Evolutionary conservation across 2,888 invertebrate species (phyloP), one percentile per base, ranked within the genome.

Genomic region (Baccha elongata): DNA sequence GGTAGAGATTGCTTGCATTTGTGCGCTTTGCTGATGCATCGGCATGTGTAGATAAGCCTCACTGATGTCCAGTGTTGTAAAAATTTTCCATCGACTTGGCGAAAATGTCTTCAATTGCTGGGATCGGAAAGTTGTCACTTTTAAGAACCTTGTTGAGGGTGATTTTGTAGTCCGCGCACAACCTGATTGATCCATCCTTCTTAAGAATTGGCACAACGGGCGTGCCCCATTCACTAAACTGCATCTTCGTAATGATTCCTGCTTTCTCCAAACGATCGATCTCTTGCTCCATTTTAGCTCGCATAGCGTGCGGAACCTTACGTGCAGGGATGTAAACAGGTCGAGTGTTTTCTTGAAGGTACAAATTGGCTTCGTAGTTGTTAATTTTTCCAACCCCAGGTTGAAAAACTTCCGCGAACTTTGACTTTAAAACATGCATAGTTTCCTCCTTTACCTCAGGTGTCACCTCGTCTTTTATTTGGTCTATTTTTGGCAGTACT

Each of bases 211-310:
- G 73, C 32, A 65, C 55, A 3, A 65, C 65, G 3, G 55, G 60
- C 8, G 74, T 74, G 23, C 65, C 74, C 74, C 74, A 74, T 46
- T 74, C 74, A 21, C 74, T 74, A 7, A 46, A 74, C 6, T 67
- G 10, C 29, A 40, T 65, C n/a, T n/a, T n/a, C n/a, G n/a, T n/a
- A n/a, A n/a, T n/a, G n/a, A n/a, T n/a, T n/a, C n/a, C n/a, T n/a
- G n/a, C n/a, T n/a, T n/a, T n/a, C n/a, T n/a, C n/a, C n/a, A n/a
- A n/a, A n/a, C n/a, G n/a, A n/a, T n/a, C 48, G 8, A 55, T 74
- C 21, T 74, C 73, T 15, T 40, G 7, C n/a, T 74, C 32, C 40
- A 72, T 72, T 53, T 44, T 62, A 2, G 19, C 37, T 40, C 10
- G 19, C 7, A 73, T 17, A 1, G 64, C 55, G 29, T n/a, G n/a